phyloP scores from a whole-genome alignment of 2,888 invertebrate species.

The Xestia c-nigrum region DNA sequence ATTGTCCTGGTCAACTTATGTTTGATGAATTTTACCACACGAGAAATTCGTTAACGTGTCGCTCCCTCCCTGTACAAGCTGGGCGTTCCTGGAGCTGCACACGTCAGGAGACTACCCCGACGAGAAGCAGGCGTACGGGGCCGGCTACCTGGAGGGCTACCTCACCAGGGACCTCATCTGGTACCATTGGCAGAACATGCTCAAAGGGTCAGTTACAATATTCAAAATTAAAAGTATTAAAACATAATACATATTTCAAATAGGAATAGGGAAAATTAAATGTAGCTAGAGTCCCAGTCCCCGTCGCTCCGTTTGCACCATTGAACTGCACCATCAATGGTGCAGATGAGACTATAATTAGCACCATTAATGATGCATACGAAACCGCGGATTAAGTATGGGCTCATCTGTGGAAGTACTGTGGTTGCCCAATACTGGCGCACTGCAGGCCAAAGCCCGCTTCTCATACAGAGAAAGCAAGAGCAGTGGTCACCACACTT shows the following conservation, averaged over 20 bases:
- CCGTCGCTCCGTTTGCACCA: too few species aligned
- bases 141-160: constrained; percentile 92
- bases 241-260: too few species aligned
- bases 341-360: too few species aligned
- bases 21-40: background rate
- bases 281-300: too few species aligned
- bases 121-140: constrained; percentile 91
- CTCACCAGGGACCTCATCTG: constrained; percentile 91
- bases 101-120: constrained; percentile 86
- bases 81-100: constrained; percentile 91
- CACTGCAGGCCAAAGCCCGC: background rate
- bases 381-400: too few species aligned
- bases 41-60: background rate
- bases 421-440: background rate
- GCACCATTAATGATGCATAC: too few species aligned
- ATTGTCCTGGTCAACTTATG: background rate
- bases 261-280: too few species aligned
- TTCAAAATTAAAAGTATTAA: too few species aligned
- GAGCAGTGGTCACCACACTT: background rate
- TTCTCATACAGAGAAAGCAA: background rate
- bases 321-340: too few species aligned
- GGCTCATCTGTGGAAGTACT: too few species aligned
- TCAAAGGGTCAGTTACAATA: constrained; percentile 82
- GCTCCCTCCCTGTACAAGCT: constrained; percentile 80
- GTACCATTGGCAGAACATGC: constrained; percentile 92